Base-by-base conservation (phyloP, 2,888 invertebrate species). In the Pheosia gnoma region DNA sequence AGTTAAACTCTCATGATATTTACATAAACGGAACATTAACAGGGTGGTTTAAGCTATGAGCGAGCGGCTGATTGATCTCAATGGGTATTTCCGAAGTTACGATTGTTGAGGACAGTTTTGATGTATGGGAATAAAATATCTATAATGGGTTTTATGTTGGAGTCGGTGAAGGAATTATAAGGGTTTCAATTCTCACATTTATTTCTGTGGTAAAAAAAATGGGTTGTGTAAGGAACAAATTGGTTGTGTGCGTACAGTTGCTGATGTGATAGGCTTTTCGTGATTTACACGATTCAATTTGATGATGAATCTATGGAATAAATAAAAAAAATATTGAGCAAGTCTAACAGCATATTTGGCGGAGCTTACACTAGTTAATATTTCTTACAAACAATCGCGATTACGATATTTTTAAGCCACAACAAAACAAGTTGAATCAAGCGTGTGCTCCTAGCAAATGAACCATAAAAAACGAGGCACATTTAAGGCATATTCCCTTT, bases 1-100 rank as follows among this genome's bases (percentile, higher is more conserved):
- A 91, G 91, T 93, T 91, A 92, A 91, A 91, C 87, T 89, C 90
- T 90, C 92, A 84, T 91, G 87, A 89, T 88, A 92, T 93, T 93
- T 85, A 87, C 93, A 92, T 93, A 91, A 91, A 92, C 84, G 82
- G 88, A 85, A 88, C 92, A 92, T 93, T 92, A 91, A 84, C 82
- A 79, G 74, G 61, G 66, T 81, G 88, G 83, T 69, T 59, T 71
- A 83, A 86, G 78, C 81, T 63, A 82, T 72, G 78, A 69, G 70
- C 52, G 36, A 74, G 85, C 85, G 83, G 63, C 56, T 63, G 65
- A 72, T 70, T 68, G 65, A 67, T 65, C 60, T 59, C 58, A 57
- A 61, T 59, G 38, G 57, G 60, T 59, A 51, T 59, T 59, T 56
- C 61, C 55, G 13, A 38, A 57, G 7, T 43, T 37, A 4, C 3